Evolutionary conservation across 2,888 invertebrate genomes (phyloP).

Genomic region (Polydrusus tereticollis): DNA sequence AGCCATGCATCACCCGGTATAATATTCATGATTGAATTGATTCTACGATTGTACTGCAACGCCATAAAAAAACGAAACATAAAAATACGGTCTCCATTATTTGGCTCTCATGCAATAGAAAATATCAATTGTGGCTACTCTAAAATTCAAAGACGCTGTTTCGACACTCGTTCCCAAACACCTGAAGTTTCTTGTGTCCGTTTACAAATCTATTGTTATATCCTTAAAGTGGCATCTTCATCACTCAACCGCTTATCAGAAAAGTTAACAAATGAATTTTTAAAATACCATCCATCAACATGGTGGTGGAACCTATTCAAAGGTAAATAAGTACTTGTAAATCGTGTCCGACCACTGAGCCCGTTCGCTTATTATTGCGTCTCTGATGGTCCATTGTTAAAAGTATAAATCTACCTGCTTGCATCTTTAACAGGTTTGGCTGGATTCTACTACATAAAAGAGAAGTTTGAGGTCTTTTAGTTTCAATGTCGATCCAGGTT

Average conservation of each 20-base stretch:
- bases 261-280: not conserved
- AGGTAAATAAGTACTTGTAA: constrained; percentile 6
- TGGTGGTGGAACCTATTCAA: not conserved
- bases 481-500: not conserved
- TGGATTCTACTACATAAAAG: not conserved
- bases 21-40: too few species aligned
- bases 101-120: too few species aligned
- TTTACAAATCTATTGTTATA: not conserved
- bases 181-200: not conserved
- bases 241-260: not conserved
- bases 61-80: too few species aligned
- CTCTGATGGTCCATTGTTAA: constrained; percentile 5
- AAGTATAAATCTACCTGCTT: constrained; percentile 1
- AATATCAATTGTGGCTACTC: not conserved
- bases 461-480: not conserved
- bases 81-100: too few species aligned
- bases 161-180: not conserved
- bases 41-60: too few species aligned
- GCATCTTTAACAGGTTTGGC: constrained; percentile 1
- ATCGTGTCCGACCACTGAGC: constrained; percentile 5
- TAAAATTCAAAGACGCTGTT: not conserved
- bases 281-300: not conserved
- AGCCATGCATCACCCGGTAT: too few species aligned
- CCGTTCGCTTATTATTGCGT: not conserved
- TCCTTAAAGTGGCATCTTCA: not conserved